Base-by-base conservation (phyloP, 2,797 vertebrate genomes). In the Halcyon smyrnensis region DNA sequence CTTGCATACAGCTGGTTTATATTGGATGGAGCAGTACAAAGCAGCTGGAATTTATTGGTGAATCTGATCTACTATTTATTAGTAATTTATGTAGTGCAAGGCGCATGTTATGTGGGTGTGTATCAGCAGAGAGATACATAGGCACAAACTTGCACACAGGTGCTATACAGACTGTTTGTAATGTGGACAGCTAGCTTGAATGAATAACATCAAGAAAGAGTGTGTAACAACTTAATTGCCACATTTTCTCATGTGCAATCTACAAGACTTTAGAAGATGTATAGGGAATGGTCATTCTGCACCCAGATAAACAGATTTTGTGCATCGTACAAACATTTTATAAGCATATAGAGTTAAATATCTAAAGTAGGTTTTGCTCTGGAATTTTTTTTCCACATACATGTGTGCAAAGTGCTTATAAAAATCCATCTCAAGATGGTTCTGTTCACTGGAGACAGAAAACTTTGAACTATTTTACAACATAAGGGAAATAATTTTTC, bases 51-150 rank as follows among this genome's bases (percentile, higher is more conserved):
- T 93, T 77, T 83, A 93, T 54, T 92, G 48, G 48, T 87, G 79
- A 89, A 60, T 77, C 60, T 71, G 87, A 93, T 53, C 63, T 83
- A 63, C 36, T 74, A 73, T 80, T 94, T 95, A 93, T 80, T 77
- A 87, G 69, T 85, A 93, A 95, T 95, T 95, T 94, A 94, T 88
- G 69, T 74, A 75, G 84, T 91, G 87, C 53, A 85, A 25, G 27
- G 32, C 15, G 0, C 23, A 30, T 81, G 59, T 75, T 93, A 69
- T 5, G 8, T 39, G 41, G 24, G 46, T 74, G 53, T 71, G 28
- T 75, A 62, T 83, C 89, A 71, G 64, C 64, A 85, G 76, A 71
- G 17, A 78, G 48, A 46, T 68, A 62, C 64, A 24, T 36, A 41
- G 5, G 25, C 56, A 43, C 15, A 79, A 89, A 67, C 60, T 54